Base-by-base conservation (phyloP, 2,797 vertebrate genomes). In the Melopsittacus undulatus region DNA sequence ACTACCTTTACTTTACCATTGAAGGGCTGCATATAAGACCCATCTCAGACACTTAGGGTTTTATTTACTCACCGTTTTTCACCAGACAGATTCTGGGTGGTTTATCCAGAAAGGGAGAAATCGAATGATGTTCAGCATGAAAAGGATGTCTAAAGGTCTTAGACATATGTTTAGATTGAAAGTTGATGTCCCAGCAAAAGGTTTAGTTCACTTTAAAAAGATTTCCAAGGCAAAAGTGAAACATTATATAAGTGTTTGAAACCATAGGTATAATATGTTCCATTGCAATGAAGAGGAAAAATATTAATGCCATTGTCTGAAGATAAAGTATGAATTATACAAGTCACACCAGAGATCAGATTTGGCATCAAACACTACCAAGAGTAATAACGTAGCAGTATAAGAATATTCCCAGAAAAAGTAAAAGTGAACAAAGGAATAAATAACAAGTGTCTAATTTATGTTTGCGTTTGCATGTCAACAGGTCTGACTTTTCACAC, bases 1-100 rank as follows among this genome's bases (percentile, higher is more conserved):
- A 67, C 61, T 63, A 72, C 38, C n/a, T 92, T 81, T 87, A 54
- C 51, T 97, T 94, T 95, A 95, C 69, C 29, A 22, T 63, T 87
- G 63, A 66, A 89, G 22, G 10, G 5, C 49, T 88, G 32, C 24
- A 9, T 56, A 61, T 77, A 38, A 79, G 36, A 76, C 11, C 51
- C 5, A 52, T 30, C 30, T 67, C 32, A 79, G n/a, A 46, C 49
- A 80, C 11, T 38, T 63, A 26, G 0, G 0, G 29, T 30, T 83
- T 84, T 77, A 78, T 30, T 79, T 40, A 34, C 4, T 49, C 16
- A 46, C 6, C 11, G 29, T 19, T 63, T 90, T 74, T 72, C 17
- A 61, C 27, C 13, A 63, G 40, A 91, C 63, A n/a, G 20, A 62
- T 23, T 92, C 24, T 6, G 1, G 3, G 4, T 70, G 26, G 27